Percentiles rank a stretch among this genome's conserved stretches.
phyloP scores from a whole-genome alignment of 2,113 vertebrate genomes.

The Piaya cayana region DNA sequence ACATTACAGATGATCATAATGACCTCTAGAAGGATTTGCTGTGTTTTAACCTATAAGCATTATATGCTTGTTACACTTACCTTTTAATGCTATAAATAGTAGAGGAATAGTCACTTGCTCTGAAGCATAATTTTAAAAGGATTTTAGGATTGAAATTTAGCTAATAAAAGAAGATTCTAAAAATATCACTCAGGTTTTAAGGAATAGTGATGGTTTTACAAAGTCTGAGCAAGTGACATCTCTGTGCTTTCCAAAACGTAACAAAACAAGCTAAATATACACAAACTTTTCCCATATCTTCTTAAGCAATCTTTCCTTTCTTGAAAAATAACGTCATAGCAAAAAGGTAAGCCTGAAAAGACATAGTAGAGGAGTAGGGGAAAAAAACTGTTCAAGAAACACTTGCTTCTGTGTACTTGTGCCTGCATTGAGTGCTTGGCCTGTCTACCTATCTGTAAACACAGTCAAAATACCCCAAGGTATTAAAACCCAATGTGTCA shows the following conservation, averaged over 20 bases:
- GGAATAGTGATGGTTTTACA: not conserved
- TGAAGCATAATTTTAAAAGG: constrained; percentile 43
- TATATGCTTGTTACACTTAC: constrained; percentile 26
- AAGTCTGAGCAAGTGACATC: not conserved
- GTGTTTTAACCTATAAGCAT: constrained; percentile 64
- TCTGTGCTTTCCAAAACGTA: constrained; percentile 8
- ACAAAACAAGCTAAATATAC: not conserved
- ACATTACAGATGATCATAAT: constrained; percentile 15
- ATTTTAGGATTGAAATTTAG: constrained; percentile 5
- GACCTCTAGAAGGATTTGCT: constrained; percentile 27
- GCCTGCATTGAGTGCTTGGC: not conserved
- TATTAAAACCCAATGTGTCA: constrained; percentile 32
- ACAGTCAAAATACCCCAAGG: constrained; percentile 20
- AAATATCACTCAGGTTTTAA: not conserved
- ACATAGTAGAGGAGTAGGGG: not conserved
- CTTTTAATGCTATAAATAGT: constrained; percentile 32
- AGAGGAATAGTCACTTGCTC: constrained; percentile 49
- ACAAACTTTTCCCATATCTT: not conserved
- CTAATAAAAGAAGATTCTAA: not conserved
- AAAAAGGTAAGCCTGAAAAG: constrained; percentile 12
- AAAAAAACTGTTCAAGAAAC: not conserved
- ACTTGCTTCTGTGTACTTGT: not conserved
- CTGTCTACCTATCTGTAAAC: not conserved
- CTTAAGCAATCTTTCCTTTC: not conserved
- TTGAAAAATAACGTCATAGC: not conserved